Evolutionary conservation across 2,797 vertebrate genomes (phyloP).

Genomic region (Microcaecilia unicolor): DNA sequence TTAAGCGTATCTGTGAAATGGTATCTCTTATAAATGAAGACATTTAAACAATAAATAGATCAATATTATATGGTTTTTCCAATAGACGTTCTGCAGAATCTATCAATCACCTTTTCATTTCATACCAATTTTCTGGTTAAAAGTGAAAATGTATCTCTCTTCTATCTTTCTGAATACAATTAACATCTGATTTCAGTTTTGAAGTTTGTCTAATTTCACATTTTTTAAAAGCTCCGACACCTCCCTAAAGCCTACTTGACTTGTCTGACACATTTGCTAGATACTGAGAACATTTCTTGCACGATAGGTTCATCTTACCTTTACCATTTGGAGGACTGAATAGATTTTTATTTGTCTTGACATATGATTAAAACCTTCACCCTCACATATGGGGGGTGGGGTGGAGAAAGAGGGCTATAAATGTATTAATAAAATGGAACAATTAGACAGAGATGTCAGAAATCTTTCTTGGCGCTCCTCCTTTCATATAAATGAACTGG

Average conservation of each 20-base stretch:
- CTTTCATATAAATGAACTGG: too few species aligned
- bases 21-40: neutral
- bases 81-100: neutral
- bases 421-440: slow-evolving; percentile 6
- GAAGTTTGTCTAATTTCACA: slow-evolving; percentile 3
- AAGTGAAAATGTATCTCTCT: slow-evolving; percentile 1
- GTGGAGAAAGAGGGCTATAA: neutral
- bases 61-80: neutral
- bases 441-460: slow-evolving; percentile 1
- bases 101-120: neutral
- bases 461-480: too few species aligned
- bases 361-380: slow-evolving; percentile 8
- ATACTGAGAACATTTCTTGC: slow-evolving; percentile 11
- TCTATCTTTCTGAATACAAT: slow-evolving; percentile 17
- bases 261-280: slow-evolving; percentile 19
- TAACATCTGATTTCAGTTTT: slow-evolving; percentile 18
- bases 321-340: neutral
- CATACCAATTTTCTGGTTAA: neutral
- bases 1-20: slow-evolving; percentile 7
- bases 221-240: slow-evolving; percentile 22
- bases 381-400: too few species aligned
- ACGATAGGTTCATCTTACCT: neutral
- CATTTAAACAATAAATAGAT: neutral
- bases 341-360: slow-evolving; percentile 10
- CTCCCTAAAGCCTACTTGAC: slow-evolving; percentile 20